These are phyloP conservation scores for Aleiodes testaceus DNA, from an alignment of 2,888 invertebrate genomes.

Conservation along the genomic window DNA sequence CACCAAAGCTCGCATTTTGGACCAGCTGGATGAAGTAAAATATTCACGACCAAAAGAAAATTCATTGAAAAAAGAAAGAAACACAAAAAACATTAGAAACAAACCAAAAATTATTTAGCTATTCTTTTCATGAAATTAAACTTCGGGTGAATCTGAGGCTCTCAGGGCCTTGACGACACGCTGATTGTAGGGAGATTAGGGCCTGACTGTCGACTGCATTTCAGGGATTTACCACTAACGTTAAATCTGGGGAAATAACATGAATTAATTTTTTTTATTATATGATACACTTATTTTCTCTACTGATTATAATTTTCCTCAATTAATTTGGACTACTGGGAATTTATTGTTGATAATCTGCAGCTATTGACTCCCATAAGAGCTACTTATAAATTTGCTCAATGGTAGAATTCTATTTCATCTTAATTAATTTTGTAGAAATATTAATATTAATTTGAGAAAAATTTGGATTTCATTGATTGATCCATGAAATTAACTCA, in stretches of 20 bases:
- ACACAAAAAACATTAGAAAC: not conserved
- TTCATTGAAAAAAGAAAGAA: not conserved
- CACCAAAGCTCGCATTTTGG: slow-evolving; percentile 81
- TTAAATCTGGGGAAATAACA: too few relatives aligned
- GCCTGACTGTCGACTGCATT: slow-evolving; percentile 8
- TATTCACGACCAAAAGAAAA: not conserved
- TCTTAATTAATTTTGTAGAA: not conserved
- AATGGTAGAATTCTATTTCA: slow-evolving; percentile 19
- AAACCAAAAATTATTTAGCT: not conserved
- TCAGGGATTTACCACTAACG: not conserved
- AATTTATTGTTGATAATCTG: not conserved
- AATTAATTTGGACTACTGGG: slow-evolving; percentile 10
- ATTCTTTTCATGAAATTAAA: not conserved
- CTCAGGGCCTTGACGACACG: too few relatives aligned
- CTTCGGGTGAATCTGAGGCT: too few relatives aligned
- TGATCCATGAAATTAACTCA: not conserved
- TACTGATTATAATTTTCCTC: not conserved
- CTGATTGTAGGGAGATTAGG: not conserved
- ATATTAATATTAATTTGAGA: not conserved
- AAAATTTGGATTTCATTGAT: not conserved
- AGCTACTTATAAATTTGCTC: slow-evolving; percentile 17
- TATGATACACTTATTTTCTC: not conserved
- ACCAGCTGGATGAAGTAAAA: slow-evolving; percentile 78
- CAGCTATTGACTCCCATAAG: slow-evolving; percentile 3
- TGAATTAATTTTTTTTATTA: too few relatives aligned